Percentiles rank a stretch among this genome's conserved stretches.
Conservation (phyloP, 2,888 invertebrate genomes). For the Gordius sp. region DNA sequence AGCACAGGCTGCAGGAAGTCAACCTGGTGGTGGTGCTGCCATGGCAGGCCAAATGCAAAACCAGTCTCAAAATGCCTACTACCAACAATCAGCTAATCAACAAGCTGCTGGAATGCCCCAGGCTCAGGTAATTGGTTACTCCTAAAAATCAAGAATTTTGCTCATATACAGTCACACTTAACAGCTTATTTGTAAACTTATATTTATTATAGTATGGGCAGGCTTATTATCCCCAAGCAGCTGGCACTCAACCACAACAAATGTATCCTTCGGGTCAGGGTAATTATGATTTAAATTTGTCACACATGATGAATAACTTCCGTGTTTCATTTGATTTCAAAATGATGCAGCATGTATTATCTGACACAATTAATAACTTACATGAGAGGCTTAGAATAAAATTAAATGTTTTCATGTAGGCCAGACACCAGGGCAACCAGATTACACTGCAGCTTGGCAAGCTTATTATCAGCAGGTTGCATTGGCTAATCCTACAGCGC, state of each 20-base stretch:
- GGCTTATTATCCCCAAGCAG: no score
- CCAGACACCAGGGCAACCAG: neutral
- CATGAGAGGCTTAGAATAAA: neutral
- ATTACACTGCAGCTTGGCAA: slow-evolving; percentile 12
- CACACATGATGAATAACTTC: neutral
- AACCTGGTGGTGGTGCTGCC: neutral
- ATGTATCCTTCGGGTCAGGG: no score
- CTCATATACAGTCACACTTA: no score
- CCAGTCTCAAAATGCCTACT: neutral
- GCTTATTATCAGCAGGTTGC: slow-evolving; percentile 6
- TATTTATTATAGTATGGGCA: no score
- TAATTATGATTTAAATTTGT: no score
- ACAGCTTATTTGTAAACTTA: no score
- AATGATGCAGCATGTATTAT: neutral
- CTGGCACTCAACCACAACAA: no score
- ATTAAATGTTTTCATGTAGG: neutral
- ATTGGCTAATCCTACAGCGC: no score
- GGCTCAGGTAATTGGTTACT: neutral
- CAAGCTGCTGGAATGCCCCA: neutral
- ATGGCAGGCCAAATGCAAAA: no score
- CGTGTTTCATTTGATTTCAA: neutral
- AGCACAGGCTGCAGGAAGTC: neutral
- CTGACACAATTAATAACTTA: neutral
- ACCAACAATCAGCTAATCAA: neutral
- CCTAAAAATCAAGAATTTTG: no score